phyloP scores from a whole-genome alignment of 2,888 invertebrate species.

The Acrobasis repandana region DNA sequence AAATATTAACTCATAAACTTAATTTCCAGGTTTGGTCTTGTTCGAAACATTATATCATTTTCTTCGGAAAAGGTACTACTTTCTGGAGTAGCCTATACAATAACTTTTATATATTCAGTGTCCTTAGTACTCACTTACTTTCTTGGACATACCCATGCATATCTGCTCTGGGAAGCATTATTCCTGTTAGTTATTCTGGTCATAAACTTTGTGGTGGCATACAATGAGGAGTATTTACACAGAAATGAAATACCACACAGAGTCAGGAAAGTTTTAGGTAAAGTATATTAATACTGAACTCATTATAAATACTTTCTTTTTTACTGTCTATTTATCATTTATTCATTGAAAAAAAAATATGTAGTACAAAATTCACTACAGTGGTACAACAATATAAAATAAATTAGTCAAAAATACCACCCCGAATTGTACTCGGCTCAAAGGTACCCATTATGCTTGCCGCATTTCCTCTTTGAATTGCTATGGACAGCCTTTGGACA shows the following conservation, averaged over 20 bases:
- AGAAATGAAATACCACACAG: conserved; percentile 82
- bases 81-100: conserved; percentile 73
- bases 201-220: conserved; percentile 70
- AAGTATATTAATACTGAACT: conserved; percentile 35
- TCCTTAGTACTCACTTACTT: conserved; percentile 69
- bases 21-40: conserved; percentile 60
- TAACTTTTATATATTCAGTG: conserved; percentile 66
- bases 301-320: conserved; percentile 13
- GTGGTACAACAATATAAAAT: too few relatives aligned
- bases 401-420: too few relatives aligned
- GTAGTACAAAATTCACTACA: too few relatives aligned
- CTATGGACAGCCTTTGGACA: too few relatives aligned
- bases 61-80: conserved; percentile 72
- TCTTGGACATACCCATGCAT: conserved; percentile 66
- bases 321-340: conserved; percentile 19
- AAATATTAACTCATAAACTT: conserved; percentile 21
- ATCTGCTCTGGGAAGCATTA: conserved; percentile 71
- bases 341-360: too few relatives aligned
- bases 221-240: conserved; percentile 74
- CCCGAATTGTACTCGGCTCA: too few relatives aligned
- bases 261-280: conserved; percentile 73
- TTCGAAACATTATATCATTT: conserved; percentile 71
- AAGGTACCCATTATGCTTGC: too few relatives aligned
- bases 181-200: conserved; percentile 69
- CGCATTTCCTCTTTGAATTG: too few relatives aligned